Base-by-base conservation (phyloP, 2,888 invertebrate genomes). In the Leptinotarsa tumamoca region DNA sequence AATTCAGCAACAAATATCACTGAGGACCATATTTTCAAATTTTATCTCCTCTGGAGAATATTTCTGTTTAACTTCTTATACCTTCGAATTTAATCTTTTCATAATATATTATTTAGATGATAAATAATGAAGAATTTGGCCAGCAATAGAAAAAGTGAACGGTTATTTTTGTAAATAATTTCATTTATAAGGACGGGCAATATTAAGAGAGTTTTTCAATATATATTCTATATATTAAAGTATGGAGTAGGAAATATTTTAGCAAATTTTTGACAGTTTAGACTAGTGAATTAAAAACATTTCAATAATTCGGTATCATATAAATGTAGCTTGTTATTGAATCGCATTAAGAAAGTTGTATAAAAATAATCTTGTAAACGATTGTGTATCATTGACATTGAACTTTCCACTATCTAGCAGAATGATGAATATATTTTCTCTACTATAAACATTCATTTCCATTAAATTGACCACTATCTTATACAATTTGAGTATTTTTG, bases 191-290 rank as follows among this genome's bases (percentile, higher is more conserved):
- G 17, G 49, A 43, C 49, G 58, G 56, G 70, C 58, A 58, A 70
- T 43, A 70, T 70, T 21, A 23, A 58, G 23, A 70, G 21, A 68
- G 54, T 56, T 54, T 70, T 70, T 58, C 49, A 49, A 43, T 56
- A 69, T 69, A 69, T 77, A 77, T 70, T 73, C 71, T 73, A 73
- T 68, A 71, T 76, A 68, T 58, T 54, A 70, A 61, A 71, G 67
- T 27, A 71, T 71, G 68, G 68, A 63, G 72, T 79, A 80, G 80
- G 74, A 68, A 79, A 79, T 80, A 77, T 78, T 77, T 77, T 82
- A 81, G 81, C 77, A 72, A 79, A 82, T 79, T 80, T 80, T 79
- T 76, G 75, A 79, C 75, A 52, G 72, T 52, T 50, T 78, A 78
- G 78, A 77, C 58, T 77, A 78, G 73, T 21, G 49, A 74, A 72